Conservation (phyloP, 2,797 vertebrate genomes). For the Rhinoraja longicauda region DNA sequence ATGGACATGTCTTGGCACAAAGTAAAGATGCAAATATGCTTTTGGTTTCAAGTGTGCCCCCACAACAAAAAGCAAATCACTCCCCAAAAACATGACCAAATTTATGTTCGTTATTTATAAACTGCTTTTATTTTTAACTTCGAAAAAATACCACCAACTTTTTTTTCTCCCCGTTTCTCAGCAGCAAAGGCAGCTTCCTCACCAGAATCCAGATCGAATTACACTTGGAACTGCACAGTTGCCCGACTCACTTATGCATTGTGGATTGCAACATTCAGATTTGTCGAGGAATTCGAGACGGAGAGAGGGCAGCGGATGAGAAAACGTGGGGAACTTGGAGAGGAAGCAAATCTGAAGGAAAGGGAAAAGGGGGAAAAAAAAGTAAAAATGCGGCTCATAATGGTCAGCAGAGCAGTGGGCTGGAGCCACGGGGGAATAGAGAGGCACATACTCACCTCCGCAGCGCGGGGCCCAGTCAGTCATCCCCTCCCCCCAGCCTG, state of each 20-base stretch:
- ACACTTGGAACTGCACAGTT: neutral
- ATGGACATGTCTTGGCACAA: too few species aligned
- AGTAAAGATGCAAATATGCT: neutral
- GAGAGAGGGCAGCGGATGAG: neutral
- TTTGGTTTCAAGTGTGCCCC: neutral
- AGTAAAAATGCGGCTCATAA: neutral
- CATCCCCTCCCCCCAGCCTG: slow-evolving; percentile 18
- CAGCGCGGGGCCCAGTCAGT: slow-evolving; percentile 33
- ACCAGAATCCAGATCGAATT: neutral
- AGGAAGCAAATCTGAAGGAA: too few species aligned
- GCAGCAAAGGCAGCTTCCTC: neutral
- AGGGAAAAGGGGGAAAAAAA: neutral
- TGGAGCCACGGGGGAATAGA: slow-evolving; percentile 12
- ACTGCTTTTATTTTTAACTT: neutral
- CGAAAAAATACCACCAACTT: neutral
- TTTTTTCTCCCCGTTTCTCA: neutral
- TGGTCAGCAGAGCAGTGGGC: slow-evolving; percentile 4
- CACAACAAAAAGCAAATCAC: neutral
- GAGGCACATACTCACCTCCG: slow-evolving; percentile 25
- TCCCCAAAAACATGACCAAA: neutral
- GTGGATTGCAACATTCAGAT: neutral
- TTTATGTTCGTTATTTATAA: neutral
- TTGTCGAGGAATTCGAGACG: neutral
- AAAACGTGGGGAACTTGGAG: neutral
- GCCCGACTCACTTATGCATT: neutral